A percentile compares a stretch with the other conserved stretches of the same genome.
Conservation (phyloP, 2,888 invertebrate genomes). For the Eilema griseolum region DNA sequence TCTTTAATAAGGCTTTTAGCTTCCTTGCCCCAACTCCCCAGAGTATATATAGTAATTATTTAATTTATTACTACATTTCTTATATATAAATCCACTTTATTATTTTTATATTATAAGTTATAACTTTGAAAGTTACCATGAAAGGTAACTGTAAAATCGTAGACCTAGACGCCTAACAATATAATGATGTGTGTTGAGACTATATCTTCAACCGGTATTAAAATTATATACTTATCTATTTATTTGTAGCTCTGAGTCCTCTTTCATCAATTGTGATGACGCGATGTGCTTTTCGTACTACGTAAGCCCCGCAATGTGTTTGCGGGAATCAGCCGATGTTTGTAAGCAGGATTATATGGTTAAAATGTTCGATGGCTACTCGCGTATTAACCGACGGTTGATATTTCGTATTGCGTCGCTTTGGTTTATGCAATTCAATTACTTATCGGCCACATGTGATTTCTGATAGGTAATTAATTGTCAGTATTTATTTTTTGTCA, state of each 20-base stretch:
- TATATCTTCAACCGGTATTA: neutral
- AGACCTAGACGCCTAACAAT: no score
- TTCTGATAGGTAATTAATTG: neutral
- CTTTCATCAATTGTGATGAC: conserved; percentile 74
- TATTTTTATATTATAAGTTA: no score
- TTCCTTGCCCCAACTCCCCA: no score
- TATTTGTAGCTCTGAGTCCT: conserved; percentile 56
- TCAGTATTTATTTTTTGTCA: neutral
- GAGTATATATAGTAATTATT: no score
- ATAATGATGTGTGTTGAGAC: neutral
- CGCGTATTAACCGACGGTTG: conserved; percentile 57
- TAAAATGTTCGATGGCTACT: conserved; percentile 51
- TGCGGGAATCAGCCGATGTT: conserved; percentile 66
- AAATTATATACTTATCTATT: neutral
- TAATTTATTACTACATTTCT: no score
- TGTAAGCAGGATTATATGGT: conserved; percentile 68
- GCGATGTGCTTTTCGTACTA: conserved; percentile 73
- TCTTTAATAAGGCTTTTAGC: no score
- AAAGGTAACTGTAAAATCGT: no score
- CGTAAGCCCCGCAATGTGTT: conserved; percentile 68
- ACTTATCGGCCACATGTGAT: conserved; percentile 7
- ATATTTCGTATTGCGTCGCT: conserved; percentile 53
- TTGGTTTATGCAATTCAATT: conserved; percentile 25
- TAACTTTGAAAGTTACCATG: no score
- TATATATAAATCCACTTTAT: no score